Base-by-base conservation (phyloP, 2,888 invertebrate species). In the Drosophila buzzatii region DNA sequence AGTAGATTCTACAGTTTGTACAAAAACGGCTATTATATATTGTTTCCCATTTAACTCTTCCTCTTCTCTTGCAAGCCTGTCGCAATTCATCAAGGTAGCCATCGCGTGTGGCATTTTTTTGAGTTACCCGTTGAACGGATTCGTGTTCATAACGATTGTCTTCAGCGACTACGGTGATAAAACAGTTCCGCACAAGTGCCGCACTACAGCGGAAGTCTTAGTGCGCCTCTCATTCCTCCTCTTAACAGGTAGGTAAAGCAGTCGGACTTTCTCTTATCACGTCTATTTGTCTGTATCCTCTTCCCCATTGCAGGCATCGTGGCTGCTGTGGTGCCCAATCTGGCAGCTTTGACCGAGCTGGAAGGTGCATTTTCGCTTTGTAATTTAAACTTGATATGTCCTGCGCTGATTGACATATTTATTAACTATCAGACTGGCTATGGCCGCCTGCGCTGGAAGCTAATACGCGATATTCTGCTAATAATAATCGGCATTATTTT, bases 61-160 rank as follows among this genome's bases (percentile, higher is more conserved):
- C 20, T 37, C 52, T 39, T 58, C 16, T 12, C 14, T 1, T 14
- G 6, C 2, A 94, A 96, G 96, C 18, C 93, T 96, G 82, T 96
- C 96, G 0, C 96, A 97, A 90, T 94, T 95, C 9, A 96, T 96
- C 0, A 96, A 97, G 88, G 72, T 96, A 27, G 96, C 96, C 96
- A 97, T 97, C 62, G 97, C 97, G 0, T 92, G 96, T 0, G 96
- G 97, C 16, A 97, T 99, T 67, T 98, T 98, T 94, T 95, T 98
- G 79, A 97, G 98, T 0, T 99, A 98, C 94, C 96, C 97, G 41
- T 95, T 99, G 2, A 98, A 99, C 92, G 98, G 98, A 92, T 99
- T 98, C 93, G 99, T 99, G 12, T 98, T 99, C 0, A 96, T 99
- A 95, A 97, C 97, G 84, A 97, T 99, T 72, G 96, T 99, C 77